phyloP scores from a whole-genome alignment of 2,797 vertebrate genomes.

The Catostomus latipinnis region DNA sequence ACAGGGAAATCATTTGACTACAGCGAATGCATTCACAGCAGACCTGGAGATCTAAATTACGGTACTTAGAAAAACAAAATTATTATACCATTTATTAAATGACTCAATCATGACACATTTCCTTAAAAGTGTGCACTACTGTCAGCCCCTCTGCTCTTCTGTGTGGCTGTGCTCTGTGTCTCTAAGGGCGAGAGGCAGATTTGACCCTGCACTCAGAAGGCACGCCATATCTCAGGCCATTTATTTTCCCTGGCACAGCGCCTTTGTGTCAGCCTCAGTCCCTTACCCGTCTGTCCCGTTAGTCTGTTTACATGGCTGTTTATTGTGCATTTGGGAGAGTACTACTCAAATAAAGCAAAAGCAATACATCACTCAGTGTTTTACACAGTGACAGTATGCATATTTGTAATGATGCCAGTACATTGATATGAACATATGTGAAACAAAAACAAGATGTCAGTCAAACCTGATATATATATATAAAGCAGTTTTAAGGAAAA shows the following conservation, averaged over 20 bases:
- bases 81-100: background rate
- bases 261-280: conserved; percentile 6
- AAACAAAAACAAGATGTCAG: background rate
- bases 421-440: background rate
- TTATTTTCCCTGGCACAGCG: conserved; percentile 53
- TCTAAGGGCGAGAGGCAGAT: conserved; percentile 22
- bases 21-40: background rate
- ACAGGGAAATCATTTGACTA: background rate
- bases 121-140: conserved; percentile 9
- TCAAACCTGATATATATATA: background rate
- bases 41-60: too few species aligned
- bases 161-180: background rate
- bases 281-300: conserved; percentile 9
- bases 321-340: conserved; percentile 1
- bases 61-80: too few species aligned
- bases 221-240: conserved; percentile 14
- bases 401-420: conserved; percentile 20
- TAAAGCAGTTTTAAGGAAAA: background rate
- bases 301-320: conserved; percentile 61
- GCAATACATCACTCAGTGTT: conserved; percentile 11
- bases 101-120: conserved; percentile 1
- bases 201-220: conserved; percentile 34
- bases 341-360: conserved; percentile 6
- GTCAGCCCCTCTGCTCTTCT: background rate
- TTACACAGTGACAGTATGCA: conserved; percentile 4